Evolutionary conservation across 2,888 invertebrate genomes (phyloP).

Genomic region (Cataglyphis rosenhaueri): DNA sequence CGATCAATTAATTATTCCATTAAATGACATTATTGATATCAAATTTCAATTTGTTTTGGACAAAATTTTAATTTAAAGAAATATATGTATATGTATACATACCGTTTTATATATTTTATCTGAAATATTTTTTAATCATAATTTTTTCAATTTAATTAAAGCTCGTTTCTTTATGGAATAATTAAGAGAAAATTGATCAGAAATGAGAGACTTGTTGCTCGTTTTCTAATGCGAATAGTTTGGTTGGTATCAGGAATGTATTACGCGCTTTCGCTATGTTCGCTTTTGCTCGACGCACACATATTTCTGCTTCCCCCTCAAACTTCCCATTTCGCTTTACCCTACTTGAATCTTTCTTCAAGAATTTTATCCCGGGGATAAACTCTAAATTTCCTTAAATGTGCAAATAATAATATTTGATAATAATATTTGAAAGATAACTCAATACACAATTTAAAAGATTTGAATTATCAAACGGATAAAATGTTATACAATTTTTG

Average conservation of each 20-base stretch:
- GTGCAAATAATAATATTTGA: conserved; percentile 55
- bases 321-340: background rate
- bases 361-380: conserved; percentile 76
- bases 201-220: conserved; percentile 37
- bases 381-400: conserved; percentile 80
- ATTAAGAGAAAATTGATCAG: conserved; percentile 7
- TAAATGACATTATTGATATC: background rate
- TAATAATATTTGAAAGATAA: conserved; percentile 14
- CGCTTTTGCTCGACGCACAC: conserved; percentile 38
- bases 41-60: background rate
- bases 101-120: background rate
- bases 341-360: conserved; percentile 15
- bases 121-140: background rate
- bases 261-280: conserved; percentile 52
- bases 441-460: background rate
- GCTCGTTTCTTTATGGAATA: conserved; percentile 33
- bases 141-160: background rate
- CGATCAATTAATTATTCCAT: background rate
- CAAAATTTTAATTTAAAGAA: background rate
- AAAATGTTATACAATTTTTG: conserved; percentile 16
- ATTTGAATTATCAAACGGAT: conserved; percentile 27
- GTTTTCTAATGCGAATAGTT: conserved; percentile 66
- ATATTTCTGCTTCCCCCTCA: conserved; percentile 2
- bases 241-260: conserved; percentile 69
- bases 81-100: background rate